Conservation (phyloP, 2,113 vertebrate genomes). For the Philantomba maxwellii region DNA sequence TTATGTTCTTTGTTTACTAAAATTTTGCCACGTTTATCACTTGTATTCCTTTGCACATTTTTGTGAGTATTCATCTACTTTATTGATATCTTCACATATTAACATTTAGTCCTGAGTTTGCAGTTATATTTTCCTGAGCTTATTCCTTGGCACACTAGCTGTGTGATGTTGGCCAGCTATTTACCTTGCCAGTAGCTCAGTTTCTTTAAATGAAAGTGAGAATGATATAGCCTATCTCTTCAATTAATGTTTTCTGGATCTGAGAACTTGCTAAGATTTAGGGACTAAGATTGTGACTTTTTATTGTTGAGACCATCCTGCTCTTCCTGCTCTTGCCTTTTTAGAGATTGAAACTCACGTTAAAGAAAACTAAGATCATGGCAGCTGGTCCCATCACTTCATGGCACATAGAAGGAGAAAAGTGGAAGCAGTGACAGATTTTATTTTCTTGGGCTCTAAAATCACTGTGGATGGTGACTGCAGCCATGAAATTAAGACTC, state of each 20-base stretch:
- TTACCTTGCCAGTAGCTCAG: not conserved
- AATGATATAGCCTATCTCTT: not conserved
- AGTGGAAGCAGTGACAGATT: not conserved
- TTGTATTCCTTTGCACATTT: not conserved
- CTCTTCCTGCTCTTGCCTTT: not conserved
- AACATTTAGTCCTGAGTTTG: not conserved
- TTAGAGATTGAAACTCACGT: not conserved
- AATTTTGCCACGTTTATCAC: not conserved
- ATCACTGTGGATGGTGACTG: not conserved
- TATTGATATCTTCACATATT: not conserved
- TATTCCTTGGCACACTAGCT: not conserved
- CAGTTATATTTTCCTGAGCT: not conserved
- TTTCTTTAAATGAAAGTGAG: not conserved
- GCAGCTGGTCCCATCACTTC: not conserved
- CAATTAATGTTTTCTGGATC: not conserved
- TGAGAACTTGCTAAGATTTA: not conserved
- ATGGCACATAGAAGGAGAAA: not conserved
- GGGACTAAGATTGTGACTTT: not conserved
- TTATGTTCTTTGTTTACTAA: not conserved
- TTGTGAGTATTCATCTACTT: not conserved
- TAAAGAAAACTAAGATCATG: not conserved
- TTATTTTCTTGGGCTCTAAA: not conserved
- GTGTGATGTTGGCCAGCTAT: not conserved
- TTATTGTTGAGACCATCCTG: not conserved
- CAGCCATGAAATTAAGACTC: not conserved